Percentiles rank a stretch among this genome's conserved stretches.
Conservation (phyloP, 1,140 invertebrate species). For the Limonius californicus region DNA sequence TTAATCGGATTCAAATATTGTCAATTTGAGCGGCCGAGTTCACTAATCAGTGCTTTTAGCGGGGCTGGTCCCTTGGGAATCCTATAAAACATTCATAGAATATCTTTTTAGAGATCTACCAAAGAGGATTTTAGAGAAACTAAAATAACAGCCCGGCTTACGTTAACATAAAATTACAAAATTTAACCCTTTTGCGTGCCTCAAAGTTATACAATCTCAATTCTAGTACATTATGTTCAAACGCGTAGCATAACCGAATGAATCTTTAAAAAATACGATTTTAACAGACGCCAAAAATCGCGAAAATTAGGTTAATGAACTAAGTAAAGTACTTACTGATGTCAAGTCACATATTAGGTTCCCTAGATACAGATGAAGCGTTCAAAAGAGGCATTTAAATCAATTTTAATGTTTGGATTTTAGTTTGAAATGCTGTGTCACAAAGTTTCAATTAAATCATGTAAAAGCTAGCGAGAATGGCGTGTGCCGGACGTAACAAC, state of each 20-base stretch:
- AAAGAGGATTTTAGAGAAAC: slow-evolving; percentile 1
- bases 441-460: slow-evolving; percentile 38
- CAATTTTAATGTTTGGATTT: slow-evolving; percentile 26
- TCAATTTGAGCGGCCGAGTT: slow-evolving; percentile 7
- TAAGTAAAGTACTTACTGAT: too few relatives aligned
- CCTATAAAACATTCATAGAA: slow-evolving; percentile 9
- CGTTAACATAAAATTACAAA: too few relatives aligned
- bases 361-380: not conserved
- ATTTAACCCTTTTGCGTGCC: too few relatives aligned
- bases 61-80: not conserved
- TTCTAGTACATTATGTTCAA: too few relatives aligned
- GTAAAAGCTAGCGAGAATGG: slow-evolving; percentile 29
- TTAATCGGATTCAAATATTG: slow-evolving; percentile 13
- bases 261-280: too few relatives aligned
- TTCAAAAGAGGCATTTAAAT: slow-evolving; percentile 21
- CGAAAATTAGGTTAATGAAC: too few relatives aligned
- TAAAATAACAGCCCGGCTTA: not conserved
- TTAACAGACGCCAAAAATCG: too few relatives aligned
- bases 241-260: too few relatives aligned
- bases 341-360: too few relatives aligned
- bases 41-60: slow-evolving; percentile 9
- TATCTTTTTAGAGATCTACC: slow-evolving; percentile 9
- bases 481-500: slow-evolving; percentile 35
- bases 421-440: slow-evolving; percentile 34
- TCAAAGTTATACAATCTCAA: too few relatives aligned